These are phyloP conservation scores for human (Homo sapiens) DNA, from an alignment of 2,113 vertebrate species.

Conservation along the genomic window DNA sequence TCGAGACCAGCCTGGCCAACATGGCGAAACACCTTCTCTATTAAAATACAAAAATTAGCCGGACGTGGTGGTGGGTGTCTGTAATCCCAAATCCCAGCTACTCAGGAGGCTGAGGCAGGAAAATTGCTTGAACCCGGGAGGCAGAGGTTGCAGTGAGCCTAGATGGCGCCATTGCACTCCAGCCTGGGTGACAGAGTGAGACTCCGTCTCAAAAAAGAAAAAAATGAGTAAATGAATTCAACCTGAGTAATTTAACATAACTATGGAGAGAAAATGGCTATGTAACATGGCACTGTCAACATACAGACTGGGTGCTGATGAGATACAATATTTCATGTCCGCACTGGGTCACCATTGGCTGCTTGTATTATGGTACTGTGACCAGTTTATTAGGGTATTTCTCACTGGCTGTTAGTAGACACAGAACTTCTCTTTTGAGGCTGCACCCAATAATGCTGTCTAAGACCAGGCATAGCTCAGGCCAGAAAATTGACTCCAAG, in stretches of 20 bases:
- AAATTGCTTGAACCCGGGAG: too few species aligned
- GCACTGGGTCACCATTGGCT: background rate
- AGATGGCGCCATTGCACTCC: too few species aligned
- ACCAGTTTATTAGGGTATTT: background rate
- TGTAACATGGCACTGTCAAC: background rate
- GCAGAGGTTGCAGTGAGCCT: too few species aligned
- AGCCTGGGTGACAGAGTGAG: too few species aligned
- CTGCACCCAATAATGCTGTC: background rate
- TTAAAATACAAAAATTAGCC: too few species aligned
- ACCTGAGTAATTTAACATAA: background rate
- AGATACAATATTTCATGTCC: background rate
- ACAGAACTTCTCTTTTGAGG: background rate
- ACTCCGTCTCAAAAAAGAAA: background rate
- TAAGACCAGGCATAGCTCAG: background rate
- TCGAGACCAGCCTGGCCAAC: too few species aligned
- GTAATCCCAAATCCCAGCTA: too few species aligned
- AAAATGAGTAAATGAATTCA: background rate
- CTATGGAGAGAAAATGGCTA: background rate
- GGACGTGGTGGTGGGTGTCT: accelerated
- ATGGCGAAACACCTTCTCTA: too few species aligned
- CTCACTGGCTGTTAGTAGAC: background rate
- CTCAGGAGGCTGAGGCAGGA: too few species aligned
- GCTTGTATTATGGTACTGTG: background rate
- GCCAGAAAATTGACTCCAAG: background rate
- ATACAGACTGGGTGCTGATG: background rate